Evolutionary conservation across 2,113 vertebrate species (phyloP).

Genomic region (Psittacus erithacus): DNA sequence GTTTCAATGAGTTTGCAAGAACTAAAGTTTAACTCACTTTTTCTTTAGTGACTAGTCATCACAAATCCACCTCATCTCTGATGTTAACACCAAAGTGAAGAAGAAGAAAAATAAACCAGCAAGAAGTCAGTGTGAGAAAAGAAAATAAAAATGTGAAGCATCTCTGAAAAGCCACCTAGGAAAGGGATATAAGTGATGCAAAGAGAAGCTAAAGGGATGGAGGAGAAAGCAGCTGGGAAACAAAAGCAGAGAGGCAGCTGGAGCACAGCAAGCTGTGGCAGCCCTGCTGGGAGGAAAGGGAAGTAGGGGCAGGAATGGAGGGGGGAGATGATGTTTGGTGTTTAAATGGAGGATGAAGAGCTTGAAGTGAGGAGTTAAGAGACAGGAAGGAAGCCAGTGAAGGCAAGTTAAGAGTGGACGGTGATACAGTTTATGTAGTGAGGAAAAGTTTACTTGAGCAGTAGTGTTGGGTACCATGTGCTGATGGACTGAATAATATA

Average conservation of each 20-base stretch:
- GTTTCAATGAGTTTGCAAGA: not conserved
- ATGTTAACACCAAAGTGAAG: not conserved
- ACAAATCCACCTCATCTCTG: not conserved
- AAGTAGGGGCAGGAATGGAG: constrained; percentile 10
- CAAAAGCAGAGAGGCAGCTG: not conserved
- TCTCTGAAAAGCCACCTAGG: not conserved
- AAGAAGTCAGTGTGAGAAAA: not conserved
- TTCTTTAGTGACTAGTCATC: not conserved
- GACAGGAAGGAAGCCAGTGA: constrained; percentile 34
- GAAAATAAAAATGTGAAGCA: not conserved
- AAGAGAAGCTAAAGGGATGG: not conserved
- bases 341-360: not conserved
- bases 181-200: not conserved
- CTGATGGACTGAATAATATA: not conserved
- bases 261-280: not conserved
- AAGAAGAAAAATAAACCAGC: not conserved
- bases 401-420: not conserved
- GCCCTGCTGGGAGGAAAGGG: not conserved
- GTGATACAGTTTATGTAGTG: not conserved
- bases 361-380: not conserved
- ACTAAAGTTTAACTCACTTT: not conserved
- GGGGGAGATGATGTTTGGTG: not conserved
- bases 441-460: not conserved
- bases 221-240: not conserved
- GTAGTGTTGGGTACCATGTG: not conserved